Conservation (phyloP, 2,888 invertebrate species). For the Eueremaeus valkanovi region DNA sequence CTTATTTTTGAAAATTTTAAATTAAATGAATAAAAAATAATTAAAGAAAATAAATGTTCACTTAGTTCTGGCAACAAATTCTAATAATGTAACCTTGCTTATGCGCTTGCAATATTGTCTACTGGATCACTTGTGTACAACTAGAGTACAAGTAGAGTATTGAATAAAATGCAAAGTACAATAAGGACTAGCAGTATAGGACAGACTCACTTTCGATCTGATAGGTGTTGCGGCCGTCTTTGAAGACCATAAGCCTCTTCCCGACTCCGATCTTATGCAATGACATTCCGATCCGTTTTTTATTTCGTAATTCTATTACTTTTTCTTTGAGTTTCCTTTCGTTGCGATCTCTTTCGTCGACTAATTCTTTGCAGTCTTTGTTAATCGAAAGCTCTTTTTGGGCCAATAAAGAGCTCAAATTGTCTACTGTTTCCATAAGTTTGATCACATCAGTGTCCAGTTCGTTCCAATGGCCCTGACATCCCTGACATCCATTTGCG, state of each 20-base stretch:
- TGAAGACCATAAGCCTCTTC: constrained; percentile 40
- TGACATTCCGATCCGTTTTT: constrained; percentile 41
- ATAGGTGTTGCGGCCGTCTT: constrained; percentile 41
- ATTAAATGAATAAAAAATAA: too few species aligned
- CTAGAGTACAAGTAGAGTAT: too few species aligned
- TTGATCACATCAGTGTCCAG: constrained; percentile 42
- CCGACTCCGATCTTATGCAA: constrained; percentile 38
- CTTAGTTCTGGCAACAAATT: too few species aligned
- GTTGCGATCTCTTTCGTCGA: background rate
- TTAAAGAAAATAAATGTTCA: too few species aligned
- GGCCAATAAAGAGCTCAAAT: constrained; percentile 25
- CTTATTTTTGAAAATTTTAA: too few species aligned
- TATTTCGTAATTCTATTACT: constrained; percentile 27
- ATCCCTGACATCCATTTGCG: constrained; percentile 38
- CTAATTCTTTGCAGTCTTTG: background rate
- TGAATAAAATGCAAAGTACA: too few species aligned
- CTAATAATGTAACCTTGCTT: too few species aligned
- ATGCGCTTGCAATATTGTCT: too few species aligned
- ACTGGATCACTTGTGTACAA: too few species aligned
- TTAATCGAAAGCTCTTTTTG: constrained; percentile 28
- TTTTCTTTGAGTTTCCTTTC: constrained; percentile 33
- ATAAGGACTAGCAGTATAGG: background rate
- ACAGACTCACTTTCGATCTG: constrained; percentile 42
- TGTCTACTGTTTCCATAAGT: constrained; percentile 41
- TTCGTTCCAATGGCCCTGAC: constrained; percentile 41